Conservation (phyloP, 2,113 vertebrate species). For the Ptyas mucosa region DNA sequence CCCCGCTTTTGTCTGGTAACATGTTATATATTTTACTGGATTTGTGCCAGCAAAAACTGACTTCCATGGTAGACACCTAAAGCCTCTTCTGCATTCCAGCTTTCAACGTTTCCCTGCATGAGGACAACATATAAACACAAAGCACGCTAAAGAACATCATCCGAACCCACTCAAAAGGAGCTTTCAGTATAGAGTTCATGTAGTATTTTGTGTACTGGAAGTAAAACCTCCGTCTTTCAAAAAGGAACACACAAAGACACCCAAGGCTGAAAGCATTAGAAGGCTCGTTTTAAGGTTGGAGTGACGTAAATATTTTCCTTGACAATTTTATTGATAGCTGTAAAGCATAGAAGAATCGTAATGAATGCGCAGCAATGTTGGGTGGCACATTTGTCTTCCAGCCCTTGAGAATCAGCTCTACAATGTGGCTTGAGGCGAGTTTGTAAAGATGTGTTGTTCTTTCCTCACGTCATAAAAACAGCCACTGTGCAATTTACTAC, state of each 20-base stretch:
- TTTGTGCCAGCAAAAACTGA: not conserved
- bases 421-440: constrained; percentile 13
- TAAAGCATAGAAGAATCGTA: constrained; percentile 23
- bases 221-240: not conserved
- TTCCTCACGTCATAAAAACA: constrained; percentile 8
- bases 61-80: not conserved
- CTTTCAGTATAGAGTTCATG: rapidly evolving
- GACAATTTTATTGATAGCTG: constrained; percentile 36
- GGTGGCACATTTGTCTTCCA: constrained; percentile 17
- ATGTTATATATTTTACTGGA: not conserved
- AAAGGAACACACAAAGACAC: not conserved
- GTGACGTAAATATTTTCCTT: constrained; percentile 18
- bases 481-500: not conserved
- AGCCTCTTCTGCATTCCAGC: not conserved
- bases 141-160: not conserved
- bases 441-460: not conserved
- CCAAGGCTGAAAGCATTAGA: constrained; percentile 22
- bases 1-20: not conserved
- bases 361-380: not conserved
- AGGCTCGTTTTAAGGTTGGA: not conserved
- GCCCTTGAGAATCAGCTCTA: constrained; percentile 18
- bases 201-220: not conserved
- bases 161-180: not conserved
- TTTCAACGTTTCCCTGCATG: not conserved
- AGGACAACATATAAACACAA: not conserved